These are phyloP conservation scores for Poeciliopsis turrubarensis DNA, from an alignment of 2,113 vertebrate species.

Conservation along the genomic window DNA sequence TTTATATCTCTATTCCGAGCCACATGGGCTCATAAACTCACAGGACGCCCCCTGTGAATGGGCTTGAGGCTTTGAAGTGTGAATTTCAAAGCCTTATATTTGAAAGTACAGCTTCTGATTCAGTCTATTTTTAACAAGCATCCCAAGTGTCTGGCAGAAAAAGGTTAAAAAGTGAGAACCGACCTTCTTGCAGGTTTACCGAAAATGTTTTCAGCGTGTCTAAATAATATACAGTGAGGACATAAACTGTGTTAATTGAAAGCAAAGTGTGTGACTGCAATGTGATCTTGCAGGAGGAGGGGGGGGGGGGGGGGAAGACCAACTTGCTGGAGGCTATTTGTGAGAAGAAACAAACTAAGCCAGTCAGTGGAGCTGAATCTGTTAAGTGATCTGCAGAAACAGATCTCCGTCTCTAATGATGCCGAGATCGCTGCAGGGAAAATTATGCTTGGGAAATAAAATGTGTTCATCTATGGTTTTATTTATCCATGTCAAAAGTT, in stretches of 20 bases:
- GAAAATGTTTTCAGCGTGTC: neutral
- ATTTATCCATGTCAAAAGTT: constrained; percentile 10
- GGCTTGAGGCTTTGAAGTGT: constrained; percentile 50
- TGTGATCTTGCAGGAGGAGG: constrained; percentile 3
- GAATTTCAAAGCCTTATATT: constrained; percentile 32
- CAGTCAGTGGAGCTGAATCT: constrained; percentile 38
- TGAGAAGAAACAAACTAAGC: constrained; percentile 18
- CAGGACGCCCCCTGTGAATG: constrained; percentile 11
- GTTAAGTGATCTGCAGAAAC: constrained; percentile 21
- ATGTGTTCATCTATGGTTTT: neutral
- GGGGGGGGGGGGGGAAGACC: neutral
- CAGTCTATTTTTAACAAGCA: constrained; percentile 34
- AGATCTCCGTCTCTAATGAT: constrained; percentile 44
- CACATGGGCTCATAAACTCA: constrained; percentile 16
- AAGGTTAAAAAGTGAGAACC: constrained; percentile 2
- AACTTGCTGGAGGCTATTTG: constrained; percentile 19
- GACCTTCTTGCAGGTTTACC: constrained; percentile 6
- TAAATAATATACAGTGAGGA: constrained; percentile 3
- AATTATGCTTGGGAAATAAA: constrained; percentile 23
- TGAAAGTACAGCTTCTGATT: constrained; percentile 28
- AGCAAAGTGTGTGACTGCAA: constrained; percentile 8
- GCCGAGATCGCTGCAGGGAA: constrained; percentile 45
- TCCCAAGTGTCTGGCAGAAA: constrained; percentile 21
- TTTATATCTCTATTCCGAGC: constrained; percentile 29
- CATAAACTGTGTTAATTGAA: neutral